phyloP scores from a whole-genome alignment of 1,140 invertebrate genomes.

The Tetramorium alpestre region DNA sequence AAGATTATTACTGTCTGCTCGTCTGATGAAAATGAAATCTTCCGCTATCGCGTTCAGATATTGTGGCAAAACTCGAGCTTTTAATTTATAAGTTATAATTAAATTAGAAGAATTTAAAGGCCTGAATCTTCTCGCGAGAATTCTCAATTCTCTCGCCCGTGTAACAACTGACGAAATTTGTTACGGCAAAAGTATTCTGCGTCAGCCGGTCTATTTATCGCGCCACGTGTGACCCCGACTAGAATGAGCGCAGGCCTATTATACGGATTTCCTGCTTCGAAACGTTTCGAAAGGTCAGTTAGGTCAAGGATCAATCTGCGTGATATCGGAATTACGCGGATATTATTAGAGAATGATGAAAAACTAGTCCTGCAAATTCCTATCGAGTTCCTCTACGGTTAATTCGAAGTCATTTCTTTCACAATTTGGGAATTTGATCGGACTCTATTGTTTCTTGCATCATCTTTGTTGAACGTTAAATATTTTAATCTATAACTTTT shows the following conservation, averaged over 20 bases:
- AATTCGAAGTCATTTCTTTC: background rate
- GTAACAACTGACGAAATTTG: background rate
- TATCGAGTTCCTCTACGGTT: background rate
- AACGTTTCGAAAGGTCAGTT: background rate
- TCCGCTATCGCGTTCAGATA: background rate
- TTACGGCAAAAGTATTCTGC: background rate
- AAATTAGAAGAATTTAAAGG: background rate
- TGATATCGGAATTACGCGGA: background rate
- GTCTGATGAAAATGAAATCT: background rate
- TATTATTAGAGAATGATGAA: background rate
- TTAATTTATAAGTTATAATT: background rate
- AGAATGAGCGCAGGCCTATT: background rate
- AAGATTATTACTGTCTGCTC: background rate
- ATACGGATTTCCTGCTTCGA: conserved; percentile 24
- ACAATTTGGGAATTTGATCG: background rate
- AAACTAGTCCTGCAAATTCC: background rate
- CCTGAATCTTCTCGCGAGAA: background rate
- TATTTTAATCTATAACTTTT: no score
- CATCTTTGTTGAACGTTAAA: background rate
- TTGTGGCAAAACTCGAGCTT: background rate
- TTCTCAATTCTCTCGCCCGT: background rate
- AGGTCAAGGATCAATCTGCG: conserved; percentile 20
- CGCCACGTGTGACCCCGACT: background rate
- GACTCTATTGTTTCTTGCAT: background rate
- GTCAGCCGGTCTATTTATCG: background rate